Percentiles rank a stretch among this genome's conserved stretches.
phyloP scores from a whole-genome alignment of 2,888 invertebrate species.

The Macrophya alboannulata region DNA sequence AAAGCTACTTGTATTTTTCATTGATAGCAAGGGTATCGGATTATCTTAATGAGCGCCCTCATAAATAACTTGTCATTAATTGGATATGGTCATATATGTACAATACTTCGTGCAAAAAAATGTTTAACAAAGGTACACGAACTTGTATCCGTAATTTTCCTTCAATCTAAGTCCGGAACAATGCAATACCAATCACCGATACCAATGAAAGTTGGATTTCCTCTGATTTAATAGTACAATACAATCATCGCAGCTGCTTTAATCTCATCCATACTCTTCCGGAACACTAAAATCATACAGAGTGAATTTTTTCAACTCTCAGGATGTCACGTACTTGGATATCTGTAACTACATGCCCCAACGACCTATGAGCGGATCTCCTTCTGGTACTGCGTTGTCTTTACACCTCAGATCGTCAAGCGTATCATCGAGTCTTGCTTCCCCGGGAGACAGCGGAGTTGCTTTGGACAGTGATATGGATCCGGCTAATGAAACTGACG shows the following conservation, averaged over 20 bases:
- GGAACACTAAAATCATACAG: conserved; percentile 9
- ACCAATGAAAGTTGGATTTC: not conserved
- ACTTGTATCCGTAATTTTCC: conserved; percentile 32
- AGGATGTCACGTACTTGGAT: conserved; percentile 79
- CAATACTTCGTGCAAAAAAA: not conserved
- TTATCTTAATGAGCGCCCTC: conserved; percentile 67
- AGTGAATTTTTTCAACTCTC: conserved; percentile 51
- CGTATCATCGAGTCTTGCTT: conserved; percentile 81
- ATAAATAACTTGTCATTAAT: conserved; percentile 49
- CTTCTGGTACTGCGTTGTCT: conserved; percentile 76
- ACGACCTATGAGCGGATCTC: conserved; percentile 78
- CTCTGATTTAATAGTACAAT: too few species aligned
- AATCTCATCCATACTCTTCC: conserved; percentile 28
- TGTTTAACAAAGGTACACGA: conserved; percentile 47
- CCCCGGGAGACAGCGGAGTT: conserved; percentile 91
- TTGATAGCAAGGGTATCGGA: conserved; percentile 66
- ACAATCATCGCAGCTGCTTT: conserved; percentile 25
- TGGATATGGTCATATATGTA: conserved; percentile 33
- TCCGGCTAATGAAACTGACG: conserved; percentile 76
- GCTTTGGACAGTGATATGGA: conserved; percentile 79
- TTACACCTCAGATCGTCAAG: conserved; percentile 76
- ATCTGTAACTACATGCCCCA: conserved; percentile 79
- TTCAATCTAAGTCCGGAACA: not conserved
- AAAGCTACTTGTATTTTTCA: conserved; percentile 67
- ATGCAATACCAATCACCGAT: not conserved